A percentile compares a stretch with the other conserved stretches of the same genome.
Evolutionary conservation across 2,888 invertebrate species (phyloP).

Genomic region (Amiota communis): DNA sequence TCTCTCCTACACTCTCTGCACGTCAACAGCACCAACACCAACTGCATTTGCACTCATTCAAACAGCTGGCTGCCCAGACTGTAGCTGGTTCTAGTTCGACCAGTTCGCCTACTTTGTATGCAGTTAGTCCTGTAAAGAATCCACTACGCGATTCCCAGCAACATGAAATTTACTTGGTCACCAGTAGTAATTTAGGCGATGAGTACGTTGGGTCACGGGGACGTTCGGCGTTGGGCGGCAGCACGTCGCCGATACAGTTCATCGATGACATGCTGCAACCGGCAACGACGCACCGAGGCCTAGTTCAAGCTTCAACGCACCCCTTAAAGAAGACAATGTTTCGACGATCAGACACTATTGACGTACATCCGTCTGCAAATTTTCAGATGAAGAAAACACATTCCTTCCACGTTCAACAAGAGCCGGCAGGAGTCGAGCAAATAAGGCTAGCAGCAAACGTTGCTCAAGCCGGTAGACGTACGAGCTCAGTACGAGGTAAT

Average conservation of each 20-base stretch:
- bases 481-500: constrained; percentile 72
- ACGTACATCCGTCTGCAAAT: constrained; percentile 72
- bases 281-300: constrained; percentile 54
- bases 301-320: constrained; percentile 59
- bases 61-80: constrained; percentile 50
- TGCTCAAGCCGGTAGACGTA: constrained; percentile 68
- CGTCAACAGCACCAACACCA: constrained; percentile 68
- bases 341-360: constrained; percentile 73
- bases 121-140: constrained; percentile 63
- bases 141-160: constrained; percentile 50
- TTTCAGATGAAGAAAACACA: constrained; percentile 74
- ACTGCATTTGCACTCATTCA: constrained; percentile 61
- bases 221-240: constrained; percentile 60
- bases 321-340: constrained; percentile 71
- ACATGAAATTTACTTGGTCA: constrained; percentile 72
- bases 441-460: constrained; percentile 58
- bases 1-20: constrained; percentile 67
- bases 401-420: constrained; percentile 73
- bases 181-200: constrained; percentile 71
- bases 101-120: constrained; percentile 69
- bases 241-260: constrained; percentile 69
- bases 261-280: constrained; percentile 66
- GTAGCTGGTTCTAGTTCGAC: constrained; percentile 61
- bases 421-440: constrained; percentile 69
- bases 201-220: constrained; percentile 53